A percentile compares a stretch with the other conserved stretches of the same genome.
Conservation (phyloP, 2,113 vertebrate species). For the Thymallus thymallus region DNA sequence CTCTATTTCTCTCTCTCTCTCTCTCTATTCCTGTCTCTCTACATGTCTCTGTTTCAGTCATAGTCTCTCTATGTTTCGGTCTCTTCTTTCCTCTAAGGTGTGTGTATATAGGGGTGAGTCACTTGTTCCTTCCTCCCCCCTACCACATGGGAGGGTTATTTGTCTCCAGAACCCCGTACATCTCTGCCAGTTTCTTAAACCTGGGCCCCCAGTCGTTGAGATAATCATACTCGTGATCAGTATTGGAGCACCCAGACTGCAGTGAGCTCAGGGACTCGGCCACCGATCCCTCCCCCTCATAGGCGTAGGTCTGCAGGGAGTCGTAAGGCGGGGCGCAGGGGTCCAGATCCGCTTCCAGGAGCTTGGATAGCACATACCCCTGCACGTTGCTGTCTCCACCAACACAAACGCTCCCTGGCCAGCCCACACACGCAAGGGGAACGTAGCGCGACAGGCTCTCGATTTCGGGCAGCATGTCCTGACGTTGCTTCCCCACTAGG, state of each 20-base stretch:
- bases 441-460: constrained; percentile 89
- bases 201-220: constrained; percentile 94
- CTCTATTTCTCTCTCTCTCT: neutral
- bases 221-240: constrained; percentile 93
- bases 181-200: constrained; percentile 91
- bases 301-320: constrained; percentile 88
- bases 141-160: constrained; percentile 78
- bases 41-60: constrained; percentile 2
- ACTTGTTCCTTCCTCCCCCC: constrained; percentile 15
- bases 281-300: constrained; percentile 89
- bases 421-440: constrained; percentile 73
- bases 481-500: constrained; percentile 71
- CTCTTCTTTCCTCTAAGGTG: neutral
- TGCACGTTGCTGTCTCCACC: constrained; percentile 75
- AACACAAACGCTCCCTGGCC: constrained; percentile 25
- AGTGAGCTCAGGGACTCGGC: constrained; percentile 93
- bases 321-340: constrained; percentile 88
- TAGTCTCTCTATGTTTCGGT: constrained; percentile 5
- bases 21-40: neutral
- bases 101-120: neutral
- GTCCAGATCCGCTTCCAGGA: constrained; percentile 89
- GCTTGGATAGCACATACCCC: constrained; percentile 86
- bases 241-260: constrained; percentile 83
- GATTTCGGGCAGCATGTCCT: constrained; percentile 94
- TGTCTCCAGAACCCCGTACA: constrained; percentile 86